Evolutionary conservation across 2,113 vertebrate genomes (phyloP).

Genomic region (Dolichotis patagonum): DNA sequence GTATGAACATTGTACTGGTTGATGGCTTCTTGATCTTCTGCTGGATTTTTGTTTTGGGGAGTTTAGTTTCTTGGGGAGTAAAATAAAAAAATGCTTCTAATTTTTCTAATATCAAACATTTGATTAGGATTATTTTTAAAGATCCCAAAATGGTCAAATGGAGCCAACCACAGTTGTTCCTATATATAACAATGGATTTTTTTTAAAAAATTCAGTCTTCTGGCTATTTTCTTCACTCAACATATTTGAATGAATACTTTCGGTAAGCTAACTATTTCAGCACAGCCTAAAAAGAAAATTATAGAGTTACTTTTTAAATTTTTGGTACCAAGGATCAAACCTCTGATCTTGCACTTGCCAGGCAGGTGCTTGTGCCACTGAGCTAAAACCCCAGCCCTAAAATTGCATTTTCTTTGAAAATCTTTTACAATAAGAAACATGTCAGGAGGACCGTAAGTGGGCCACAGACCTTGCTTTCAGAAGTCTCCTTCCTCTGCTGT

Average conservation of each 20-base stretch:
- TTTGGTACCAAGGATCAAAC: no score
- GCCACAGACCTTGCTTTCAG: background rate
- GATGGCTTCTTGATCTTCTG: background rate
- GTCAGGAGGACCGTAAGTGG: background rate
- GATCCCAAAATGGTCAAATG: background rate
- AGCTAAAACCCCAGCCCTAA: no score
- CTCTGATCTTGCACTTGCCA: no score
- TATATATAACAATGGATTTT: background rate
- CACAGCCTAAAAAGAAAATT: conserved; percentile 56
- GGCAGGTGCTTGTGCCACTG: no score
- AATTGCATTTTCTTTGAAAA: conserved; percentile 51
- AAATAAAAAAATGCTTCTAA: background rate
- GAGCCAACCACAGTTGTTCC: background rate
- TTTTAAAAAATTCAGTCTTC: background rate
- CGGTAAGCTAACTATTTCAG: conserved; percentile 30
- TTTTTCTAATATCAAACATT: conserved; percentile 50
- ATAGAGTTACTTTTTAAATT: background rate
- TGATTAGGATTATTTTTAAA: conserved; percentile 13
- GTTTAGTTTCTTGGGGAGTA: background rate
- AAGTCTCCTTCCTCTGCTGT: background rate
- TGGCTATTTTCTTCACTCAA: background rate
- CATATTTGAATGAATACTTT: background rate
- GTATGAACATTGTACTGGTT: background rate
- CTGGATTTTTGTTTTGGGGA: background rate
- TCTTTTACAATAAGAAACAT: background rate